These are phyloP conservation scores for Molanna angustata DNA, from an alignment of 2,888 invertebrate genomes.

Conservation along the genomic window DNA sequence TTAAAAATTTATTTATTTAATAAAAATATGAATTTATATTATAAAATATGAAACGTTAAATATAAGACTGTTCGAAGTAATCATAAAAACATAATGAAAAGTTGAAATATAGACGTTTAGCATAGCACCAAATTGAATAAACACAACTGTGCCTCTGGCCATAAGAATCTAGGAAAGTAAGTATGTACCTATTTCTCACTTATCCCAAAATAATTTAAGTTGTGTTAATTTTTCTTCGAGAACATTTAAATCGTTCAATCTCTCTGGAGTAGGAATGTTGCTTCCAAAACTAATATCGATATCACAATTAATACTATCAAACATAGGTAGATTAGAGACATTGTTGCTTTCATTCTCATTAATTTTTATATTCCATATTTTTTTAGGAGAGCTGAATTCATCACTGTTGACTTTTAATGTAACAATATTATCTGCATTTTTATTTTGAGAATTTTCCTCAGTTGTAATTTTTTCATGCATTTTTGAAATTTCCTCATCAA, in stretches of 20 bases:
- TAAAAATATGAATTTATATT: too few species aligned
- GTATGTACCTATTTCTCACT: too few species aligned
- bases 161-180: too few species aligned
- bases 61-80: too few species aligned
- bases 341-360: slow-evolving; percentile 7
- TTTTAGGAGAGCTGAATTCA: slow-evolving; percentile 20
- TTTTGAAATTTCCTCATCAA: slow-evolving; percentile 8
- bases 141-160: too few species aligned
- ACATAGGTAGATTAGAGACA: neutral
- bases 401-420: slow-evolving; percentile 23
- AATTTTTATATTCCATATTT: slow-evolving; percentile 28
- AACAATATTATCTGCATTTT: slow-evolving; percentile 15
- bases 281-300: slow-evolving; percentile 30
- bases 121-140: too few species aligned
- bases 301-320: slow-evolving; percentile 16
- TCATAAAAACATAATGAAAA: too few species aligned
- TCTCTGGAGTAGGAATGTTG: slow-evolving; percentile 41
- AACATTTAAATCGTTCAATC: slow-evolving; percentile 48
- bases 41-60: too few species aligned
- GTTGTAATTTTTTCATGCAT: neutral
- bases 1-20: too few species aligned
- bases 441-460: neutral
- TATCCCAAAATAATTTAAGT: slow-evolving; percentile 37
- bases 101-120: too few species aligned
- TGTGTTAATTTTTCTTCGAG: slow-evolving; percentile 46